A percentile compares a stretch with the other conserved stretches of the same genome.
Conservation (phyloP, 2,113 vertebrate genomes). For the Crotalus viridis region DNA sequence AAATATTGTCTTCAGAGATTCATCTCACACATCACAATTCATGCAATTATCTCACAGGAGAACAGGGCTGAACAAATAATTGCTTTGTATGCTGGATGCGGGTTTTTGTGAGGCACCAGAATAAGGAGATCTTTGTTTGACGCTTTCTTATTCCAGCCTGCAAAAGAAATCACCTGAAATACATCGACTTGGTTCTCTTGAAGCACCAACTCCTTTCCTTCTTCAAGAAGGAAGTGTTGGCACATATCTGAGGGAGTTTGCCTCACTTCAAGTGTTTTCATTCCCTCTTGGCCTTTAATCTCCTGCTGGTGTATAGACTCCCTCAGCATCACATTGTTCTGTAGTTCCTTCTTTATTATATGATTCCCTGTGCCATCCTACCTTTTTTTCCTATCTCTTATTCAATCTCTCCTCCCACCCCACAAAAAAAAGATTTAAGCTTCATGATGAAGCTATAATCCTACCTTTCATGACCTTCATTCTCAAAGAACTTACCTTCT, state of each 20-base stretch:
- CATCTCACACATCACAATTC: not conserved
- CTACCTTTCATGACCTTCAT: not conserved
- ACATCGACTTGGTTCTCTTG: not conserved
- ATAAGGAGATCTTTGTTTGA: slow-evolving; percentile 2
- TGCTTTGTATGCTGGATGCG: slow-evolving; percentile 18
- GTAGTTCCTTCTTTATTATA: not conserved
- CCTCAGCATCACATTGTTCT: not conserved
- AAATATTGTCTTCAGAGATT: not conserved
- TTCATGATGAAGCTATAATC: not conserved
- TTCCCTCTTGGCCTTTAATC: not conserved
- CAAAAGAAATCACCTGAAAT: slow-evolving; percentile 9
- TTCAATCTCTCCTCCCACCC: not conserved
- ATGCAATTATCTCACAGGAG: not conserved
- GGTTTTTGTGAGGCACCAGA: not conserved
- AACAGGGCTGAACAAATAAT: slow-evolving; percentile 9
- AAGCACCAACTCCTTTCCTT: not conserved
- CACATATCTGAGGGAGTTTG: not conserved
- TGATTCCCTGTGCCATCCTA: not conserved
- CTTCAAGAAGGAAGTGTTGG: accelerated
- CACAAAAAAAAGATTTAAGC: not conserved
- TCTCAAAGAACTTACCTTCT: not conserved
- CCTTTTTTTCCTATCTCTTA: accelerated
- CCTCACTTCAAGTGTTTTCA: not conserved
- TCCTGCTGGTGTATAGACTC: slow-evolving; percentile 12
- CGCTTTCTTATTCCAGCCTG: not conserved